Evolutionary conservation across 2,888 invertebrate species (phyloP).

Genomic region (Papilio elwesi): DNA sequence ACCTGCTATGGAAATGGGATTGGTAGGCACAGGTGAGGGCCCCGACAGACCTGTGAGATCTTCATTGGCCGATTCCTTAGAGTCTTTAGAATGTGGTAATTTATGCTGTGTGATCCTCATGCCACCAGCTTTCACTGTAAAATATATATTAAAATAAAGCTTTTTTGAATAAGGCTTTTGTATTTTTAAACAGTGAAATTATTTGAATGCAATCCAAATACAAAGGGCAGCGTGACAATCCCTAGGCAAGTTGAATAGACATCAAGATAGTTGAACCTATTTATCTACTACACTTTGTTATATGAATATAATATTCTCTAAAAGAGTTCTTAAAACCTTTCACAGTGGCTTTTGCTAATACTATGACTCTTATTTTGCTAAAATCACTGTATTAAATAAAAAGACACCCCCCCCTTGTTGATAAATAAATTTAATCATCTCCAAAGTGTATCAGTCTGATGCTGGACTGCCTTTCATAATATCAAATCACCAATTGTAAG

Average conservation of each 20-base stretch:
- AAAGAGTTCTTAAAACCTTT: too few species aligned
- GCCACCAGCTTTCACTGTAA: slow-evolving; percentile 94
- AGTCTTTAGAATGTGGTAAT: slow-evolving; percentile 86
- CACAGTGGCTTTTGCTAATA: too few species aligned
- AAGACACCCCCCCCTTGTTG: too few species aligned
- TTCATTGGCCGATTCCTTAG: slow-evolving; percentile 86
- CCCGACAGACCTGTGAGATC: slow-evolving; percentile 90
- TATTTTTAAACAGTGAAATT: too few species aligned
- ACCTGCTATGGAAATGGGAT: slow-evolving; percentile 90
- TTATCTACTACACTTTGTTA: background rate
- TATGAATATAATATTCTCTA: too few species aligned
- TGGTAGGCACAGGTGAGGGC: slow-evolving; percentile 89
- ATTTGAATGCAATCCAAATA: background rate
- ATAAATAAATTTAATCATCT: too few species aligned
- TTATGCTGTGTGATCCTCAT: slow-evolving; percentile 97
- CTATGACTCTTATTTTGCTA: too few species aligned
- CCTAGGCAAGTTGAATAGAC: background rate
- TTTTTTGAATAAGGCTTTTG: too few species aligned
- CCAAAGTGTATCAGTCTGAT: too few species aligned
- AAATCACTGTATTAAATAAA: too few species aligned
- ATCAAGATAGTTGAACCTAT: background rate
- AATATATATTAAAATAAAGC: background rate
- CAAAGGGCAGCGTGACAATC: accelerated
- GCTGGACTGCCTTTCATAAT: too few species aligned
- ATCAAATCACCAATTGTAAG: too few species aligned